A percentile compares a stretch with the other conserved stretches of the same genome.
phyloP scores from a whole-genome alignment of 2,797 vertebrate species.

The Antennarius maculatus region DNA sequence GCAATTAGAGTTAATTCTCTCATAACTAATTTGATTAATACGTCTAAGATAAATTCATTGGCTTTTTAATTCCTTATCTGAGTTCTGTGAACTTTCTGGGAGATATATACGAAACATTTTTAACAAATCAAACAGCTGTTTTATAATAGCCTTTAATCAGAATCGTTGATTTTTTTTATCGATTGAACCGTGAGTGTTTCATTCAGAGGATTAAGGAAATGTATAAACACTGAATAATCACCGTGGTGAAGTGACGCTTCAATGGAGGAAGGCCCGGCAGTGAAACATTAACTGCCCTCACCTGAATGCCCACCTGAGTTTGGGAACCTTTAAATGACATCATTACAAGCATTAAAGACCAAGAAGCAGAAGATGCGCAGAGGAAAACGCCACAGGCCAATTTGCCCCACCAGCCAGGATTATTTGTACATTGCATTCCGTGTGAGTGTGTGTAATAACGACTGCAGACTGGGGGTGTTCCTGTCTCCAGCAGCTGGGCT shows the following conservation, averaged over 20 bases:
- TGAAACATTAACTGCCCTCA: conserved; percentile 42
- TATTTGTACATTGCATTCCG: conserved; percentile 32
- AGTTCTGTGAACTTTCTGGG: conserved; percentile 41
- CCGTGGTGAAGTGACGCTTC: neutral
- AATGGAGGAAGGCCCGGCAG: conserved; percentile 27
- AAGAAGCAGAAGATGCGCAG: conserved; percentile 39
- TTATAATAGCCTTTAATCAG: conserved; percentile 50
- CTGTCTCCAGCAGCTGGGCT: conserved; percentile 24
- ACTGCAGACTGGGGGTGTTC: conserved; percentile 35
- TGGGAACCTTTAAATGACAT: conserved; percentile 50
- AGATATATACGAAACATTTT: conserved; percentile 35
- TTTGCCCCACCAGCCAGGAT: conserved; percentile 34
- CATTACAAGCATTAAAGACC: conserved; percentile 48
- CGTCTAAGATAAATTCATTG: conserved; percentile 53
- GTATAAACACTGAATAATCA: conserved; percentile 18
- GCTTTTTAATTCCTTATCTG: conserved; percentile 47
- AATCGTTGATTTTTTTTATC: conserved; percentile 18
- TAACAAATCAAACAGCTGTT: conserved; percentile 50
- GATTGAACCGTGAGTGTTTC: conserved; percentile 8
- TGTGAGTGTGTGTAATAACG: conserved; percentile 44
- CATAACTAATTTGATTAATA: conserved; percentile 62
- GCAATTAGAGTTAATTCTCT: conserved; percentile 62
- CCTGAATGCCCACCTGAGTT: conserved; percentile 53
- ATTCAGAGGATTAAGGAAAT: conserved; percentile 31
- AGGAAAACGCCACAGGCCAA: conserved; percentile 56